Evolutionary conservation across 2,797 vertebrate species (phyloP), one percentile per base, ranked within the genome.

Genomic region (Silurus aristotelis): DNA sequence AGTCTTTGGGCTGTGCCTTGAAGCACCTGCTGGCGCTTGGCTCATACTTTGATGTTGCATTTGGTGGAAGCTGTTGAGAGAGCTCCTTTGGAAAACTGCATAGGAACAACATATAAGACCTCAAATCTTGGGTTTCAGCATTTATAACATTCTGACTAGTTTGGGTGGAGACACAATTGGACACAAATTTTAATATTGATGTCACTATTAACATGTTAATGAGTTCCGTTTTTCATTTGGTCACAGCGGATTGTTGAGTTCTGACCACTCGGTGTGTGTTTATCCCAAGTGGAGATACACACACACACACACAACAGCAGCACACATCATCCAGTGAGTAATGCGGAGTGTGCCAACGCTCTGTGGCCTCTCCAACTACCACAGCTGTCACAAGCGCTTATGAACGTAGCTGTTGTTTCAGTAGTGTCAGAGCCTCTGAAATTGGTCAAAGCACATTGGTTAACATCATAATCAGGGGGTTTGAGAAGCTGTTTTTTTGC

Each of bases 251-350:
- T 12, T n/a, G 1, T 22, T 3, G 7, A 22, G 13, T 55, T 79
- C 38, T 63, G 22, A 61, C 58, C 76, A 79, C 46, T 48, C 27
- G 46, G 55, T 72, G 46, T 83, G 58, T 83, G 58, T 83, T 86
- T 83, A 64, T 77, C 43, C 58, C 61, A 56, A 64, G 75, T 72
- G 56, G 81, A 72, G 72, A 55, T 58, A 78, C 46, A 61, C 48
- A 52, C 31, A 31, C 31, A 31, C 27, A 48, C 48, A 52, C 67
- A 66, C 66, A 79, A 67, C 81, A 25, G 17, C 67, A 78, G 13
- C 56, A 80, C 83, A 73, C 67, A 83, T 55, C 25, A 67, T 79
- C 27, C 27, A 52, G 9, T 83, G 85, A 86, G 46, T 83, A 82
- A 86, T 80, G 75, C 9, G 27, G 25, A 80, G 66, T 72, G 75